Base-by-base conservation (phyloP, 2,797 vertebrate genomes). In the Poecilia gillii region DNA sequence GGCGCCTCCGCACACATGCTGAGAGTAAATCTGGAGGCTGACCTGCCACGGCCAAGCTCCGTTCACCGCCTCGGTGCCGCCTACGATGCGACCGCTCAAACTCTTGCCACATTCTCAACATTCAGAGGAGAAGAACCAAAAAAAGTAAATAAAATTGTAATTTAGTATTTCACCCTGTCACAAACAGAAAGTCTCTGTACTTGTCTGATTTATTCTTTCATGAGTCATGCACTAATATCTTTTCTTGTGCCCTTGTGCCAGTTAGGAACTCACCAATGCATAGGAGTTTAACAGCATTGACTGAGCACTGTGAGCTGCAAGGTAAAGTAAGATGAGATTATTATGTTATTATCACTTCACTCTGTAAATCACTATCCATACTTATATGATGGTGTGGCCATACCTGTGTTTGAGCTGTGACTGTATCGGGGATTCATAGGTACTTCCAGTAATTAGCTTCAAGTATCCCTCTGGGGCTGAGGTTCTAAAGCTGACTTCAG, bases 11-110 rank as follows among this genome's bases (percentile, higher is more conserved):
- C 98, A 99, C 5, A 95, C 0, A 1, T 99, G 97, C 0, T 1
- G 3, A 0, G 4, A n/a, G 0, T 8, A 0, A 25, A 92, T 57
- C 0, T 97, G 97, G 47, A 99, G 97, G 84, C 97, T 98, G 91
- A 98, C 97, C 94, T 98, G 98, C 98, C 98, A 99, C 0, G 98
- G 98, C 98, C 98, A 99, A 6, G 95, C 95, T 6, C 95, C 96
- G 0, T 0, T 76, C 0, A 0, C 51, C 0, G 95, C 96, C 0
- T n/a, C n/a, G 0, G 43, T 84, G 25, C 98, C 98, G 0, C 98
- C 98, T 23, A 99, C 96, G 0, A 99, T 97, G 66, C 98, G 96
- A 87, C 78, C 74, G 18, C 28, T 82, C 76, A 16, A 75, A 36
- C 79, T 88, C 47, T 46, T 1, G 31, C 95, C 93, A 51, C 94